Evolutionary conservation across 2,113 vertebrate genomes (phyloP), one percentile per base, ranked within the genome.

Genomic region (Sturnira hondurensis): DNA sequence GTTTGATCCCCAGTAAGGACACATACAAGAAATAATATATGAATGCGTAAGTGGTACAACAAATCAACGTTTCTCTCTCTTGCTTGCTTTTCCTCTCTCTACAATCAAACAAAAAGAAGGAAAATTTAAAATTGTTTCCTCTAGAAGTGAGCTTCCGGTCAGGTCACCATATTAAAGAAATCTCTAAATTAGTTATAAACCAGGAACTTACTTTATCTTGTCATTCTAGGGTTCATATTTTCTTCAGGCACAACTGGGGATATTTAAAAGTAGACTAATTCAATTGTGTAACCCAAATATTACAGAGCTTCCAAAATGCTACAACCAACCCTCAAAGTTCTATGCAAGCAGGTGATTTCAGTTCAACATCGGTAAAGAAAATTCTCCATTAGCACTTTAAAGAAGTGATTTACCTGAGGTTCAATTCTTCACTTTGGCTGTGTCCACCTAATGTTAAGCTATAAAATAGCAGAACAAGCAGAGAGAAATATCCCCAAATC

Each of bases 81-180:
- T 4, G 22, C 41, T 74, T 38, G 2, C 28, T 31, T 26, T 61
- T 28, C 58, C 58, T 61, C 71, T 74, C 71, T 74, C 14, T 76
- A 33, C 31, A 74, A 76, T 63, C 43, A 47, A 76, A 19, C 16
- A 67, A 10, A 65, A 65, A 65, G 26, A 33, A 13, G 38, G 52
- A 70, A 58, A 93, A 52, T 8, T 91, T n/a, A 36, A 78, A 86
- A 91, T 24, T 74, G 47, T 85, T 96, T 93, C 65, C 52, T 95
- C 33, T 93, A 61, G 76, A 92, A 96, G 54, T 91, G n/a, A 96
- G 67, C 33, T 94, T 95, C 31, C 19, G 76, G 20, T 91, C 56
- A 93, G 36, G 33, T 89, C 47, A 45, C 24, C 81, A 83, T 5
- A 36, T 88, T 38, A 45, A 80, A 68, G 22, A 85, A 86, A 82